A percentile compares a stretch with the other conserved stretches of the same genome.
These are phyloP conservation scores for Lanistes nyassanus DNA, from an alignment of 1,140 invertebrate genomes.

Conservation along the genomic window DNA sequence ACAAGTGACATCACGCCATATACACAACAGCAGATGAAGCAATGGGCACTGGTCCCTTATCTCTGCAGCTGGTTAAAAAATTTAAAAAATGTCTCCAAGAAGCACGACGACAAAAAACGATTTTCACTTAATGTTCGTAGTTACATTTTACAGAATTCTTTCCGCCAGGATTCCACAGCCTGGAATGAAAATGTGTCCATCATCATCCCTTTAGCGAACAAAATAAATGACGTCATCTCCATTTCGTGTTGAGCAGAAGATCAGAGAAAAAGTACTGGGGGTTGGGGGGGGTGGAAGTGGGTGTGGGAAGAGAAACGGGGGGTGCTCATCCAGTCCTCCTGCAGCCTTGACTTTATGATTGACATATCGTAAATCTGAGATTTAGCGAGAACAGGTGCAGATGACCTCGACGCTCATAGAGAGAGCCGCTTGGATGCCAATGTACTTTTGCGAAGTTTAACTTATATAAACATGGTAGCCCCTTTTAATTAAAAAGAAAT, in stretches of 20 bases:
- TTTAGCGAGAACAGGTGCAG: background rate
- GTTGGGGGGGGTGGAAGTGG: background rate
- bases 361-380: background rate
- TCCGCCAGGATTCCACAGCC: background rate
- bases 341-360: background rate
- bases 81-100: too few species aligned
- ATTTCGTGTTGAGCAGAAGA: background rate
- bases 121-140: background rate
- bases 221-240: background rate
- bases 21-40: background rate
- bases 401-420: background rate
- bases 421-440: background rate
- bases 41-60: background rate
- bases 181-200: background rate
- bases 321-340: background rate
- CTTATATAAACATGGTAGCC: background rate
- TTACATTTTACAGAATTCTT: background rate
- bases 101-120: background rate
- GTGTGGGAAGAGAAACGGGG: background rate
- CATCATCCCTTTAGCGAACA: background rate
- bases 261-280: too few species aligned
- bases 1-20: background rate
- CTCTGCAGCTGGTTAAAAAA: background rate
- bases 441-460: background rate
- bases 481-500: too few species aligned